phyloP scores from a whole-genome alignment of 35 echinoderm and acorn worm species.

The Apostichopus japonicus region DNA sequence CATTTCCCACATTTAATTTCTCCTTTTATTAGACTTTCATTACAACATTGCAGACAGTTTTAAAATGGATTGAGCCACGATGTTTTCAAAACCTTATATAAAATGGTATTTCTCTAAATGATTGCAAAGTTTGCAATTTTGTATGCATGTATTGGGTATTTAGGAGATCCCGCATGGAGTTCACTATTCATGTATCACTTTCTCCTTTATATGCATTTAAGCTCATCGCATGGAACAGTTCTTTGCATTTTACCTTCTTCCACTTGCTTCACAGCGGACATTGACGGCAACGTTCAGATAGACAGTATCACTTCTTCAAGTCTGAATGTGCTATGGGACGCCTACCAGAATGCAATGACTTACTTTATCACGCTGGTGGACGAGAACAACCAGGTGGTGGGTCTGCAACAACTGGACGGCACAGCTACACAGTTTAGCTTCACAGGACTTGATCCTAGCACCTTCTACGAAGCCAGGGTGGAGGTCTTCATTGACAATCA shows the following conservation, averaged over 20 bases:
- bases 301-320: conserved; percentile 30
- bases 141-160: no score
- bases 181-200: no score
- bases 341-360: not conserved
- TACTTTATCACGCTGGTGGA: conserved; percentile 15
- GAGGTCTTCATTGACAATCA: not conserved
- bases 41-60: no score
- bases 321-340: conserved; percentile 39
- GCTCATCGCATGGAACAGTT: no score
- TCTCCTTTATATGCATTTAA: no score
- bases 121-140: no score
- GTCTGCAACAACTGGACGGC: not conserved
- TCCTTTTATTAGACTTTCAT: no score
- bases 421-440: not conserved
- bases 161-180: no score
- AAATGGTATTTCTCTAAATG: no score
- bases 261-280: not conserved
- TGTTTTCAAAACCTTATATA: no score
- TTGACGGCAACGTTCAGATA: conserved; percentile 19
- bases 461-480: conserved; percentile 30
- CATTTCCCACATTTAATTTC: no score
- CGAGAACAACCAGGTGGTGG: not conserved
- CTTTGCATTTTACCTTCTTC: not conserved
- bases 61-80: no score
- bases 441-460: conserved; percentile 11